Evolutionary conservation across 1,140 invertebrate species (phyloP).

Genomic region (Listronotus bonariensis): DNA sequence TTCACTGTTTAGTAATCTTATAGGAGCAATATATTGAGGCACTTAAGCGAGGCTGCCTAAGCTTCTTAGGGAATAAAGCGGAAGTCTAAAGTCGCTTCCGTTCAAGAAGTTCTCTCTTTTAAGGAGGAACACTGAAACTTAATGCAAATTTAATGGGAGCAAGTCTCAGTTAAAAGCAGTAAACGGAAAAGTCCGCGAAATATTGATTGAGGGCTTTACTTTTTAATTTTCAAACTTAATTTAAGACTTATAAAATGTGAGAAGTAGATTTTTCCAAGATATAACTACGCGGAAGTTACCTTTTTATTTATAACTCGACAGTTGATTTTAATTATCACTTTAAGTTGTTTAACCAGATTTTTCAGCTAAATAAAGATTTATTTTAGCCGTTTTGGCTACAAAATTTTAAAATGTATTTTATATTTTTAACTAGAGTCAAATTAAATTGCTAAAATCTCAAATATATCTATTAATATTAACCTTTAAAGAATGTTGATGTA

Average conservation of each 20-base stretch:
- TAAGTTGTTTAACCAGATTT: conserved; percentile 20
- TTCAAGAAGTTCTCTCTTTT: conserved; percentile 38
- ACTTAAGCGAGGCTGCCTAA: conserved; percentile 45
- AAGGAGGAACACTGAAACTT: conserved; percentile 42
- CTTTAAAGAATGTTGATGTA: too few species aligned
- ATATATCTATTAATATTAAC: too few species aligned
- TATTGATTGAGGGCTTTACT: conserved; percentile 5
- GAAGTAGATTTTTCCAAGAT: too few species aligned
- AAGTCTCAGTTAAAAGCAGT: too few species aligned
- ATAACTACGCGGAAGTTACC: too few species aligned
- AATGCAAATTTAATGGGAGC: conserved; percentile 53
- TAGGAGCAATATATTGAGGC: conserved; percentile 30
- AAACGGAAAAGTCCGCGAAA: conserved; percentile 1
- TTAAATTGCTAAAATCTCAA: too few species aligned
- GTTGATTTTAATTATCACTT: conserved; percentile 8
- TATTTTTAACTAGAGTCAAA: too few species aligned
- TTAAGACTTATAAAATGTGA: conserved; percentile 4
- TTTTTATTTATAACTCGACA: background rate
- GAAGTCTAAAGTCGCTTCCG: conserved; percentile 43
- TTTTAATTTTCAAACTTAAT: background rate
- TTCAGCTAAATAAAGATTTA: conserved; percentile 23
- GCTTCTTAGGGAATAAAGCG: conserved; percentile 52
- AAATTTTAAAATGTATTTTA: conserved; percentile 13
- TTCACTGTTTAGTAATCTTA: too few species aligned
- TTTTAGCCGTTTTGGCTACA: too few species aligned